A percentile compares a stretch with the other conserved stretches of the same genome.
Evolutionary conservation across 2,113 vertebrate species (phyloP).

Genomic region (Sceloporus tristichus): DNA sequence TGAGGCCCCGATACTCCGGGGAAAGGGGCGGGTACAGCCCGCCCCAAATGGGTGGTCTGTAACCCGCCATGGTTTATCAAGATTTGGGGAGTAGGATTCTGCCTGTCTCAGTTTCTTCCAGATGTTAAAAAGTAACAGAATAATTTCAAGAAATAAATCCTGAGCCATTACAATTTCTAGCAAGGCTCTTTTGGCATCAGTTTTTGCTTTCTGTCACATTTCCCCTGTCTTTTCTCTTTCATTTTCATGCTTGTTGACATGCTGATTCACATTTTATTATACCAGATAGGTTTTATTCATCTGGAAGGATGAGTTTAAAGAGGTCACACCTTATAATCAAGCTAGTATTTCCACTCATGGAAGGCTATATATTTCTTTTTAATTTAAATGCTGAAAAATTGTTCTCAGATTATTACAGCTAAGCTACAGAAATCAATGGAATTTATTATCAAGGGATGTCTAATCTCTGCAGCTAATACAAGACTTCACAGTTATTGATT

Average conservation of each 20-base stretch:
- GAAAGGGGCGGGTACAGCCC: no score
- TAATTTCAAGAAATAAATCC: constrained; percentile 51
- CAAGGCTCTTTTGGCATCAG: constrained; percentile 54
- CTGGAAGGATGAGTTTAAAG: constrained; percentile 68
- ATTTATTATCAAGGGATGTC: constrained; percentile 86
- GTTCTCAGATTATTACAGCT: constrained; percentile 76
- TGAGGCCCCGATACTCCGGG: no score
- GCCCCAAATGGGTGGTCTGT: no score
- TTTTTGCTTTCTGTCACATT: constrained; percentile 61
- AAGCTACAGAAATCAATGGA: constrained; percentile 83
- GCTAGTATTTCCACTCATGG: constrained; percentile 65
- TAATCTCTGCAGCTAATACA: constrained; percentile 85
- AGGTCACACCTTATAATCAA: constrained; percentile 72
- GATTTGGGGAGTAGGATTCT: neutral
- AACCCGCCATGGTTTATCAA: neutral
- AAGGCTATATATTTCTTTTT: constrained; percentile 82
- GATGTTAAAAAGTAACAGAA: constrained; percentile 42
- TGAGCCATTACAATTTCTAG: constrained; percentile 55
- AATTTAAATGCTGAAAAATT: constrained; percentile 81
- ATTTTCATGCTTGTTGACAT: constrained; percentile 65
- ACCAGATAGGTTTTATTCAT: constrained; percentile 65
- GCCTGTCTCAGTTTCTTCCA: constrained; percentile 53
- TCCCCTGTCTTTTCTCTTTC: constrained; percentile 59
- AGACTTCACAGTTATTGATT: constrained; percentile 85
- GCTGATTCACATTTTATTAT: constrained; percentile 71